Conservation (phyloP, 2,888 invertebrate genomes). For the Balanococcus diminutus region DNA sequence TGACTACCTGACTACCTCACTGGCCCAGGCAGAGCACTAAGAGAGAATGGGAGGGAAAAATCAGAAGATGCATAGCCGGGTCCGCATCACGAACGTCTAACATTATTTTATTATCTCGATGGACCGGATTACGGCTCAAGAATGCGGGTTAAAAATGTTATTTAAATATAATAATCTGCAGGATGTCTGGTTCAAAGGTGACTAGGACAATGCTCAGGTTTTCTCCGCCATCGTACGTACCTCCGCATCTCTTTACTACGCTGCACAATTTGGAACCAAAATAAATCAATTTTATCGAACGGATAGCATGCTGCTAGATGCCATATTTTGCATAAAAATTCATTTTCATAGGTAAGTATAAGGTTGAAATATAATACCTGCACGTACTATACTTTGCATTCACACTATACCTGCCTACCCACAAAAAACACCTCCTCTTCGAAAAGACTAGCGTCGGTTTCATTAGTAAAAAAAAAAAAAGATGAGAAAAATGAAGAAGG, state of each 20-base stretch:
- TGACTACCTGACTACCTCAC: no score
- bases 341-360: neutral
- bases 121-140: neutral
- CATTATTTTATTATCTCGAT: conserved; percentile 42
- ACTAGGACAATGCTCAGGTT: conserved; percentile 32
- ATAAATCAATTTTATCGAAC: conserved; percentile 40
- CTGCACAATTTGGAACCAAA: neutral
- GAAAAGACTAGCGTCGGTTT: neutral
- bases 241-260: neutral
- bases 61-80: neutral
- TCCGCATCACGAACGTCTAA: conserved; percentile 12
- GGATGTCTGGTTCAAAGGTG: conserved; percentile 38
- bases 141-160: conserved; percentile 13
- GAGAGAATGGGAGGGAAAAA: neutral
- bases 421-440: neutral
- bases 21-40: no score
- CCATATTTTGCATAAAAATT: neutral
- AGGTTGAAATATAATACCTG: neutral
- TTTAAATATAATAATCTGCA: conserved; percentile 42
- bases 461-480: neutral
- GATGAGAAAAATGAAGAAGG: neutral
- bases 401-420: neutral
- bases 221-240: neutral
- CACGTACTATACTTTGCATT: neutral
- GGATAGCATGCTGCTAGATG: neutral